These are phyloP conservation scores for Watersipora subatra DNA, from an alignment of 1,140 invertebrate genomes.

Conservation along the genomic window DNA sequence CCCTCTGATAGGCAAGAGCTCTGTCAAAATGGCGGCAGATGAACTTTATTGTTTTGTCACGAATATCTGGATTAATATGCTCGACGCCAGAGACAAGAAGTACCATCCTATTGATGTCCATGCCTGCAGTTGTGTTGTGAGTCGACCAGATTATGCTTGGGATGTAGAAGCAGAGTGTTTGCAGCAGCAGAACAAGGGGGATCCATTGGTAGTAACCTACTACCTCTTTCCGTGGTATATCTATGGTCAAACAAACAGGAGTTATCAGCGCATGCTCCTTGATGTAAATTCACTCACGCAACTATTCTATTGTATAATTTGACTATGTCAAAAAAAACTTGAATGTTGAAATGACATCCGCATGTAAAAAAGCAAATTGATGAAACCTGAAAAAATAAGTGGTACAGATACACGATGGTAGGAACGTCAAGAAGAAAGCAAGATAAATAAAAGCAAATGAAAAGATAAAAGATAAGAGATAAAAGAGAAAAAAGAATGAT, in stretches of 20 bases:
- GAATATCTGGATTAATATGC: constrained; percentile 35
- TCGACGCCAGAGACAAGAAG: constrained; percentile 34
- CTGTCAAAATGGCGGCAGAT: constrained; percentile 38
- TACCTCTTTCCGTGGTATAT: constrained; percentile 30
- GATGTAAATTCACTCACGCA: too few species aligned
- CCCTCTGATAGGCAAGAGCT: constrained; percentile 34
- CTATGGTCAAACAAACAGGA: constrained; percentile 34
- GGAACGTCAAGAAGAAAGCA: too few species aligned
- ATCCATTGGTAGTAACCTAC: constrained; percentile 46
- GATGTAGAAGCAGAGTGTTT: constrained; percentile 38
- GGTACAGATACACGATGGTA: too few species aligned
- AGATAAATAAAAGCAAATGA: too few species aligned
- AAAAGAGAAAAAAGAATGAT: too few species aligned
- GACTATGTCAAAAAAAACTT: too few species aligned
- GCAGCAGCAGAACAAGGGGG: constrained; percentile 43
- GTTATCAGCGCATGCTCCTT: too few species aligned
- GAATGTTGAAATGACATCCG: too few species aligned
- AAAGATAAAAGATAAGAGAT: too few species aligned
- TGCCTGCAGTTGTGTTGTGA: constrained; percentile 11
- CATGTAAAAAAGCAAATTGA: too few species aligned
- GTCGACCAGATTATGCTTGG: constrained; percentile 12
- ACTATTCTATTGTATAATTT: too few species aligned
- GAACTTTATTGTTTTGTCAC: constrained; percentile 36
- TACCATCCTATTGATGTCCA: constrained; percentile 14
- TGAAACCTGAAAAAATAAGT: too few species aligned